Percentiles rank a stretch among this genome's conserved stretches.
phyloP scores from a whole-genome alignment of 2,888 invertebrate genomes.

The Salpingus planirostris region DNA sequence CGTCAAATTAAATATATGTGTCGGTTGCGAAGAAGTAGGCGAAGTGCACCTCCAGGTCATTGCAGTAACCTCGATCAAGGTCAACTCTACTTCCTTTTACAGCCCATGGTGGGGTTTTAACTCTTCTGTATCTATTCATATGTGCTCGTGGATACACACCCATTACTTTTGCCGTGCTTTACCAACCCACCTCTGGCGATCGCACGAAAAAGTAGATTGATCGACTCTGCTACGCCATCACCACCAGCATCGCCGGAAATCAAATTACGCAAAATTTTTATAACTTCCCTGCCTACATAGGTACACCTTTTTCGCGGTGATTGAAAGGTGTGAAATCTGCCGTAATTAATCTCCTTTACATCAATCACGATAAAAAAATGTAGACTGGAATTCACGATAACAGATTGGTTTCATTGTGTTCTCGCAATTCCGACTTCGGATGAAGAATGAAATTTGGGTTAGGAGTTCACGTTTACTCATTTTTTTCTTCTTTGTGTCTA shows the following conservation, averaged over 20 bases:
- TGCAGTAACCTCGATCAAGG: slow-evolving; percentile 39
- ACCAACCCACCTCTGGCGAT: slow-evolving; percentile 2
- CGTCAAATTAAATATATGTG: too few species aligned
- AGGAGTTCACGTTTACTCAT: slow-evolving; percentile 8
- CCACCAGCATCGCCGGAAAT: slow-evolving; percentile 2
- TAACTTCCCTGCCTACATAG: slow-evolving; percentile 6
- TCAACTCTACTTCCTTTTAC: slow-evolving; percentile 33
- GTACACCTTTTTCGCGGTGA: slow-evolving; percentile 2
- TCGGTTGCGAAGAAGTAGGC: slow-evolving; percentile 35
- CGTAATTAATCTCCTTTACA: slow-evolving; percentile 7
- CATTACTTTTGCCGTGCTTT: slow-evolving; percentile 10
- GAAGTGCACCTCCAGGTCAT: slow-evolving; percentile 39
- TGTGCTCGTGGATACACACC: too few species aligned
- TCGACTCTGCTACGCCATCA: slow-evolving; percentile 8
- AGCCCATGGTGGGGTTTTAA: slow-evolving; percentile 11
- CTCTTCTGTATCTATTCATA: too few species aligned
- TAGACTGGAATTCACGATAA: too few species aligned
- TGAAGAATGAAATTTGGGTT: slow-evolving; percentile 12
- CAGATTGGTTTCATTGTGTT: too few species aligned
- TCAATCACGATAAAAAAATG: too few species aligned
- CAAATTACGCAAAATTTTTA: too few species aligned
- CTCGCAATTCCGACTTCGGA: too few species aligned
- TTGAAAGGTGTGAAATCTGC: slow-evolving; percentile 11
- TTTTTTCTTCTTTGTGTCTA: slow-evolving; percentile 5
- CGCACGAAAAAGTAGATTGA: slow-evolving; percentile 3